These are phyloP conservation scores for Crocodylus rhombifer DNA, from an alignment of 2,797 vertebrate species.

Conservation along the genomic window DNA sequence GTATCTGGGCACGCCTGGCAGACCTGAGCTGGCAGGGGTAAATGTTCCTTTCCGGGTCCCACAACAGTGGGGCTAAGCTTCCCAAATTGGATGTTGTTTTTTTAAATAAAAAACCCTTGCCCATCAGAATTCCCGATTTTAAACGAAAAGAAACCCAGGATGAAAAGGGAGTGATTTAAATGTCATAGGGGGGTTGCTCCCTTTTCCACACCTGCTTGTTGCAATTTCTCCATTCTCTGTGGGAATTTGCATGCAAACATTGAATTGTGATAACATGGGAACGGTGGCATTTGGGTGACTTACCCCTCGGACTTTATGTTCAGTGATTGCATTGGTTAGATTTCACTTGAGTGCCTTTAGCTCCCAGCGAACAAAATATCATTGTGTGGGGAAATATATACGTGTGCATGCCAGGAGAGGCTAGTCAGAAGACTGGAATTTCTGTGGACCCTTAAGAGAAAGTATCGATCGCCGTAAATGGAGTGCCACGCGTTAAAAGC, in stretches of 20 bases:
- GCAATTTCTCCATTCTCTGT: not conserved
- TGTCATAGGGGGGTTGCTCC: not conserved
- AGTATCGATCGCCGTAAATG: not conserved
- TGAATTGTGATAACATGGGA: not conserved
- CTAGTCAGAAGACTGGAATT: not conserved
- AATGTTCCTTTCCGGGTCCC: no score
- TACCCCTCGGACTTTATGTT: not conserved
- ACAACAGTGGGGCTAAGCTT: not conserved
- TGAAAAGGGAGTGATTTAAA: no score
- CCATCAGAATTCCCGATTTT: not conserved
- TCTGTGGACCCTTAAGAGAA: not conserved
- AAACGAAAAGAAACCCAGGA: not conserved
- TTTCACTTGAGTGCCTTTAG: not conserved
- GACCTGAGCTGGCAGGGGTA: no score
- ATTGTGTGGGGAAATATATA: not conserved
- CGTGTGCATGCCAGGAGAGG: not conserved
- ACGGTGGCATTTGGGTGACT: not conserved
- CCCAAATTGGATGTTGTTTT: not conserved
- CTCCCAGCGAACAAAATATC: not conserved
- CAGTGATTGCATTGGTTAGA: not conserved
- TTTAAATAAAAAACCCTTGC: not conserved
- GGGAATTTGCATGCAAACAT: rapidly evolving
- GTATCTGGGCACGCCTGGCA: no score
- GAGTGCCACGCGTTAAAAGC: constrained; percentile 1
- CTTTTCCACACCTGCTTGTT: not conserved